Base-by-base conservation (phyloP, 2,113 vertebrate species). In the Carollia perspicillata region DNA sequence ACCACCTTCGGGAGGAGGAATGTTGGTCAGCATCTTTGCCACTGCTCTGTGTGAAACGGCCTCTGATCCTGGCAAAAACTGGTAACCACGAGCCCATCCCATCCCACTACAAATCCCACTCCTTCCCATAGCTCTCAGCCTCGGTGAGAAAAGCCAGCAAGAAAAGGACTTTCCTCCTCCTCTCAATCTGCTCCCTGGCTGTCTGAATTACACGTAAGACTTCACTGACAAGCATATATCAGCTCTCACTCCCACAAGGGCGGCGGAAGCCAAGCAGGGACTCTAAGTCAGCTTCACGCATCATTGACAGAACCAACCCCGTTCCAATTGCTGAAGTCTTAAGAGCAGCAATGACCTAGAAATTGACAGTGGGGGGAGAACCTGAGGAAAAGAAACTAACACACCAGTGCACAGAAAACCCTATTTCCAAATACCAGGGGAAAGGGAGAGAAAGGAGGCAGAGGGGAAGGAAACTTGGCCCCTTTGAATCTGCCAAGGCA, bases 311-410 rank as follows among this genome's bases (percentile, higher is more conserved):
- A 96, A 94, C 79, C 93, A 96, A 84, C 91, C 96, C 96, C 58
- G 91, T 84, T 94, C 91, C 95, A 95, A 93, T 26, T 96, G 96
- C 97, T 95, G 33, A 75, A 89, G 93, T 95, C 97, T 95, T 97
- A 94, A 96, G 90, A 97, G 96, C 75, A 96, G 96, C 90, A 83
- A 84, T 97, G 97, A 97, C 97, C 97, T 98, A 98, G 97, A 98
- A 97, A 97, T 95, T 71, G 93, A 93, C 78, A 53, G 88, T 71
- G 55, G 69, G 58, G 90, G 35, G 14, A 81, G 55, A 53, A 68
- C 37, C 1, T 17, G 93, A 89, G 87, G 86, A 84, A 94, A 77
- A 87, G 44, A 66, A 74, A 86, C 53, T 12, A 81, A 95, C 88
- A 93, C 72, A 80, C 89, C 85, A 83, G 75, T 44, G 22, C 44